Conservation (phyloP, 2,797 vertebrate species). For the Anguilla megastoma region DNA sequence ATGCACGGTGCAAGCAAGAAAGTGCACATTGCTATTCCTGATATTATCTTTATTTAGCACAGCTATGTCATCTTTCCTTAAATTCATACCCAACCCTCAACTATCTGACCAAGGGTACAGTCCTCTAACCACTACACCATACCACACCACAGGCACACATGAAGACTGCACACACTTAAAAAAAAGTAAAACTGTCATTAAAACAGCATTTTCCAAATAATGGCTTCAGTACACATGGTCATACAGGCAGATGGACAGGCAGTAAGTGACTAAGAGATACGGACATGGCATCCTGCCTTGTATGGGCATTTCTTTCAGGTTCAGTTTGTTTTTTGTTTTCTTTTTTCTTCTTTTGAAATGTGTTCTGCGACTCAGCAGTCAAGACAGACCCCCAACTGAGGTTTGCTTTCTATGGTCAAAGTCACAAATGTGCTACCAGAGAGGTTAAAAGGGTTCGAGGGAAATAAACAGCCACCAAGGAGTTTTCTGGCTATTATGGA, state of each 20-base stretch:
- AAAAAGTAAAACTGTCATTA: not conserved
- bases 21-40: no score
- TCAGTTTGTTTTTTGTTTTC: not conserved
- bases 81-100: not conserved
- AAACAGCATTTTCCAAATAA: not conserved
- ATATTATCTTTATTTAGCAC: no score
- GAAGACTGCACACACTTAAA: not conserved
- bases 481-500: constrained; percentile 65
- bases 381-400: not conserved
- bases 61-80: no score
- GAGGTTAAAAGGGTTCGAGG: constrained; percentile 67
- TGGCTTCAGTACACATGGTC: not conserved
- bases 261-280: not conserved
- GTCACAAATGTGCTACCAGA: constrained; percentile 56
- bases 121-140: not conserved
- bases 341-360: not conserved
- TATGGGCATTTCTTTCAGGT: not conserved
- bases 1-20: no score
- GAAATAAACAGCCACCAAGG: constrained; percentile 40
- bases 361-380: not conserved
- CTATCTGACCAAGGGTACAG: not conserved
- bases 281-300: not conserved
- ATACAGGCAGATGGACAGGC: not conserved
- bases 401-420: not conserved
- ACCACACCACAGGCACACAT: not conserved